Evolutionary conservation across 53 echinoderm and acorn worm genomes (phyloP).

Genomic region (Crossaster papposus): DNA sequence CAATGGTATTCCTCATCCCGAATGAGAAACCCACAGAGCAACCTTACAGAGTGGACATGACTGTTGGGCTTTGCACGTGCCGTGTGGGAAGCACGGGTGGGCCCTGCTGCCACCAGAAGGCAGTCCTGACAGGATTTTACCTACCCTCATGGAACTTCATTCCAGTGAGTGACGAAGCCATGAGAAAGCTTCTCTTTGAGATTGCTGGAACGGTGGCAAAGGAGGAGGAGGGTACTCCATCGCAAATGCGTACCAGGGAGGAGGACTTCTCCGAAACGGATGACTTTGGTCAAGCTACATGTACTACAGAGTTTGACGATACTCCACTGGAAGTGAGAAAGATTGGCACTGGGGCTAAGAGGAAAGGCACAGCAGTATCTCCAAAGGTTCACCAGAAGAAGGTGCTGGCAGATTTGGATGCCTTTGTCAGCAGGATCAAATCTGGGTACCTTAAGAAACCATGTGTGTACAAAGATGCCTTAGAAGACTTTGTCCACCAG

Average conservation of each 20-base stretch:
- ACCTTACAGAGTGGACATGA: conserved; percentile 59
- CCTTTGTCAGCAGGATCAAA: conserved; percentile 48
- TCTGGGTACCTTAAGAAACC: conserved; percentile 47
- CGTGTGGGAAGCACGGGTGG: conserved; percentile 46
- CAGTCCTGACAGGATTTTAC: conserved; percentile 62
- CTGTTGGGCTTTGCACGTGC: conserved; percentile 74
- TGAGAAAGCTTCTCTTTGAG: conserved; percentile 41
- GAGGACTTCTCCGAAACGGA: background rate
- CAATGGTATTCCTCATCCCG: conserved; percentile 57
- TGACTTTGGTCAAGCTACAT: background rate
- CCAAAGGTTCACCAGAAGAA: conserved; percentile 40
- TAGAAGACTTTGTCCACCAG: conserved; percentile 53
- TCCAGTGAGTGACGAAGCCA: conserved; percentile 31
- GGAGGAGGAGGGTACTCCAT: background rate
- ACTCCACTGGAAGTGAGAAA: conserved; percentile 31
- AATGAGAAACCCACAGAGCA: conserved; percentile 30
- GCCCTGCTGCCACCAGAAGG: conserved; percentile 77
- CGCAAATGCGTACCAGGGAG: conserved; percentile 26
- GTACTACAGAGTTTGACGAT: conserved; percentile 17
- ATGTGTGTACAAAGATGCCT: conserved; percentile 31
- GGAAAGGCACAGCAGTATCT: background rate
- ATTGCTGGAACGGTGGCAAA: background rate
- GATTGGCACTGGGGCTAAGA: background rate
- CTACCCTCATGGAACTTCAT: conserved; percentile 66
- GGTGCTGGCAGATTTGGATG: conserved; percentile 57